Conservation (phyloP, 1,140 invertebrate species). For the Lasioglossum baleicum region DNA sequence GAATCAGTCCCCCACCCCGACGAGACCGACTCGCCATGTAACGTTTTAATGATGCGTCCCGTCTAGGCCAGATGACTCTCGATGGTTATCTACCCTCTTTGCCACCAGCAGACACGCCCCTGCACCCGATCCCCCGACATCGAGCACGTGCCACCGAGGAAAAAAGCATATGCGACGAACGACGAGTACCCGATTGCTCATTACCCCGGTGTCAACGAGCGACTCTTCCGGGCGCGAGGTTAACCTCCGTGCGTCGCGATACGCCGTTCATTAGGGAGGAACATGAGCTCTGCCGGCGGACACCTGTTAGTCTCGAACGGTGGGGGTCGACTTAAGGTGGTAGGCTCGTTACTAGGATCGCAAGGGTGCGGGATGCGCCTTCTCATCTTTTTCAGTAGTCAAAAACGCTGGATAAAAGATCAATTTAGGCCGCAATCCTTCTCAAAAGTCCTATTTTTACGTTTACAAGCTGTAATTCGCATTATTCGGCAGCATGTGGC, state of each 20-base stretch:
- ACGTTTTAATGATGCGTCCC: constrained; percentile 75
- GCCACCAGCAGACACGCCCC: constrained; percentile 71
- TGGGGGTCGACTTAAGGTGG: not conserved
- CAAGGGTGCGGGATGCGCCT: too few species aligned
- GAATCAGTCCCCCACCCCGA: constrained; percentile 64
- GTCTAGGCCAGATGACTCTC: constrained; percentile 75
- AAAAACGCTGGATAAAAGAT: too few species aligned
- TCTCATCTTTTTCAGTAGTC: too few species aligned
- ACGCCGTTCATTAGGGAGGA: not conserved
- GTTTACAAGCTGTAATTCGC: too few species aligned
- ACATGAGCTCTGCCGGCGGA: not conserved
- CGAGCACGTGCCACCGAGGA: constrained; percentile 71
- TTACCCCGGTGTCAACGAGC: constrained; percentile 39
- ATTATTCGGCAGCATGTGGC: too few species aligned
- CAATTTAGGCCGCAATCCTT: too few species aligned
- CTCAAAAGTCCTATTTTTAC: too few species aligned
- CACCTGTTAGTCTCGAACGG: not conserved
- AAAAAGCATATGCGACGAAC: constrained; percentile 71
- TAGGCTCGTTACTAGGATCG: too few species aligned
- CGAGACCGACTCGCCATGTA: constrained; percentile 56
- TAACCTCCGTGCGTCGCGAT: not conserved
- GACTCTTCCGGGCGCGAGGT: constrained; percentile 37
- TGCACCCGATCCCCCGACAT: constrained; percentile 55
- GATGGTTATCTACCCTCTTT: constrained; percentile 77
- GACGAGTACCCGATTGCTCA: constrained; percentile 66